Evolutionary conservation across 2,888 invertebrate genomes (phyloP).

Genomic region (Tipula vernalis): DNA sequence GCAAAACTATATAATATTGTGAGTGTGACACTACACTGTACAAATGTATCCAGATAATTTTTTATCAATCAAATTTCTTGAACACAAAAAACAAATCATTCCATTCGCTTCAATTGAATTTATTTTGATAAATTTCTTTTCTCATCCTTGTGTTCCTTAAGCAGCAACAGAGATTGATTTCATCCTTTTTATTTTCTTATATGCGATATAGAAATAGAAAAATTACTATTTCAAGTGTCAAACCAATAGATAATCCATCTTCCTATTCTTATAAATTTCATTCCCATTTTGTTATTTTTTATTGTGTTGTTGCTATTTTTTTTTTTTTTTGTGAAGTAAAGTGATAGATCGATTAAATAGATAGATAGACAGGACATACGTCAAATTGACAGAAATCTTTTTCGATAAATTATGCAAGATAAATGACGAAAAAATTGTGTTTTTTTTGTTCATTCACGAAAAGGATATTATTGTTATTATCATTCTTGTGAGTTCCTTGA

Average conservation of each 20-base stretch:
- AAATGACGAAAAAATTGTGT: not conserved
- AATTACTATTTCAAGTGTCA: not conserved
- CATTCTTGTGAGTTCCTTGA: not conserved
- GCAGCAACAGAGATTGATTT: not conserved
- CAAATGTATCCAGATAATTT: not conserved
- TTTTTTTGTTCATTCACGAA: not conserved
- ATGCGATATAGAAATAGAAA: not conserved
- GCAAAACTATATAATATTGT: not conserved
- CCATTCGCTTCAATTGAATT: not conserved
- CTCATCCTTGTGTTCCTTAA: not conserved
- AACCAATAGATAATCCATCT: conserved; percentile 4
- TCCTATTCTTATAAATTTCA: not conserved
- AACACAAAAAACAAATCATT: not conserved
- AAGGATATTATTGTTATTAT: not conserved
- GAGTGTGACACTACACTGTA: not conserved
- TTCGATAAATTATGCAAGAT: not conserved
- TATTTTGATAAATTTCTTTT: not conserved
- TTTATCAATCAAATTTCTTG: not conserved
- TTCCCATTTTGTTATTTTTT: not conserved
- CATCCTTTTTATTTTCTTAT: not conserved
- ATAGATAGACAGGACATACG: conserved; percentile 7
- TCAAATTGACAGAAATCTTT: conserved; percentile 8
- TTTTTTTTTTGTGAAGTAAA: not conserved
- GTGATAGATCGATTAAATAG: not conserved
- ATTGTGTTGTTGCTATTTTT: not conserved